Evolutionary conservation across 1,140 invertebrate species (phyloP), one percentile per base, ranked within the genome.

Genomic region (Sinella curviseta): DNA sequence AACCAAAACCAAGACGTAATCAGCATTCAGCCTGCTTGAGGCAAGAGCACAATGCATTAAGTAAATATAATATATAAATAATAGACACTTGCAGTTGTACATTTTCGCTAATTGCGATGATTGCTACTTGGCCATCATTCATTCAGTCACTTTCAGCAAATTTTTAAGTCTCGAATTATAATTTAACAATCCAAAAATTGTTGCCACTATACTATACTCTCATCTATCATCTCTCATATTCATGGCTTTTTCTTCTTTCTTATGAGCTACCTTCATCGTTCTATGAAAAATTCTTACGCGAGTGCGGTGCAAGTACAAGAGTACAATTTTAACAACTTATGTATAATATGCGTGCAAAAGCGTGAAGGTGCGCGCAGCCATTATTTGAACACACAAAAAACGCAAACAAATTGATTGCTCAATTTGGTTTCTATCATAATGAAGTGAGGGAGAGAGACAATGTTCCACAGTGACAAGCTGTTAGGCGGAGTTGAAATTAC

Each of bases 391-490:
- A 48, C 4, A 60, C 17, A 48, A 60, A 60, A 60, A 60, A 26
- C 24, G 55, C 30, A 70, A 70, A 14, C 12, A 70, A 30, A 70
- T 70, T 70, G 65, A 70, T 70, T 70, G 65, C 65, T 70, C 65
- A 70, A 70, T 70, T 70, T 30, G 65, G 31, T 24, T 3, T 8
- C 26, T 33, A 30, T 70, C 57, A 60, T 26, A 12, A 20, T 20
- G 20, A 60, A 60, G 57, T n/a, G 24, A 31, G 28, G 65, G 31
- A 30, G 4, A 26, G 24, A 16, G 57, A 24, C 24, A 4, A 30
- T 30, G 65, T 31, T 60, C 24, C n/a, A 33, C 31, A 30, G 65
- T 33, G 65, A 70, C 65, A 70, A 70, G 65, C 26, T 31, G 31
- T 31, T 16, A 70, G 65, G 65, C 26, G 65, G 65, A 70, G 65